Percentiles rank a stretch among this genome's conserved stretches.
These are phyloP conservation scores for Drosophila guanche DNA, from an alignment of 1,140 invertebrate genomes.

Conservation along the genomic window DNA sequence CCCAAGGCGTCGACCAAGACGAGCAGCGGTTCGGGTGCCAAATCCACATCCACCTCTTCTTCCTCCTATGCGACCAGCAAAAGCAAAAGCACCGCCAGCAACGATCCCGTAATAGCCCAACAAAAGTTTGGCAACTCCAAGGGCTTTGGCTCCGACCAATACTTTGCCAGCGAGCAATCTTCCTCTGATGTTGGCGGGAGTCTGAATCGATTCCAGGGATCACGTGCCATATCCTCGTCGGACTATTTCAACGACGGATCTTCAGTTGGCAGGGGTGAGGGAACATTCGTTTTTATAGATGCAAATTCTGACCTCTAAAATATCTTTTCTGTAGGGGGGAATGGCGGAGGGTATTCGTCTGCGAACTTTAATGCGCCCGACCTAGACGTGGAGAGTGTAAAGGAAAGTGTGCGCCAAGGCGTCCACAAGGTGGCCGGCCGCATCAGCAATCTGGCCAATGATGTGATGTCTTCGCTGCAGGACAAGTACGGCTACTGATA, in stretches of 20 bases:
- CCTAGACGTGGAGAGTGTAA: slow-evolving; percentile 93
- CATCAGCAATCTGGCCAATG: slow-evolving; percentile 96
- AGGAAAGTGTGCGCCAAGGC: slow-evolving; percentile 97
- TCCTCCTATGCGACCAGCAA: slow-evolving; percentile 11
- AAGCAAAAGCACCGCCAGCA: slow-evolving; percentile 44
- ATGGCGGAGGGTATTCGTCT: slow-evolving; percentile 60
- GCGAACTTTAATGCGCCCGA: slow-evolving; percentile 84
- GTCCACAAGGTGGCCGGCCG: slow-evolving; percentile 98
- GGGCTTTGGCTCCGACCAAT: slow-evolving; percentile 98
- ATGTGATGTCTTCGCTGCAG: slow-evolving; percentile 96
- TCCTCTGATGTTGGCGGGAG: slow-evolving; percentile 62
- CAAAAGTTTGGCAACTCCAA: slow-evolving; percentile 98
- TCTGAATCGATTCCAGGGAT: slow-evolving; percentile 91
- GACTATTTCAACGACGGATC: slow-evolving; percentile 94
- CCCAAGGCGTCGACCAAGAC: slow-evolving; percentile 37
- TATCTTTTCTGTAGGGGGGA: neutral
- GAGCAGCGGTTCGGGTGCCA: neutral
- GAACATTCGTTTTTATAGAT: neutral
- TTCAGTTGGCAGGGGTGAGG: slow-evolving; percentile 58
- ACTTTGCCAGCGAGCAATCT: slow-evolving; percentile 90
- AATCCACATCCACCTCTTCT: neutral
- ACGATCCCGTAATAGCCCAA: slow-evolving; percentile 87
- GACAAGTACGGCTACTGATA: slow-evolving; percentile 87
- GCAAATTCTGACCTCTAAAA: neutral
- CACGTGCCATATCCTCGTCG: slow-evolving; percentile 96